These are phyloP conservation scores for Spermophilus dauricus DNA, from an alignment of 2,113 vertebrate species.

Conservation along the genomic window DNA sequence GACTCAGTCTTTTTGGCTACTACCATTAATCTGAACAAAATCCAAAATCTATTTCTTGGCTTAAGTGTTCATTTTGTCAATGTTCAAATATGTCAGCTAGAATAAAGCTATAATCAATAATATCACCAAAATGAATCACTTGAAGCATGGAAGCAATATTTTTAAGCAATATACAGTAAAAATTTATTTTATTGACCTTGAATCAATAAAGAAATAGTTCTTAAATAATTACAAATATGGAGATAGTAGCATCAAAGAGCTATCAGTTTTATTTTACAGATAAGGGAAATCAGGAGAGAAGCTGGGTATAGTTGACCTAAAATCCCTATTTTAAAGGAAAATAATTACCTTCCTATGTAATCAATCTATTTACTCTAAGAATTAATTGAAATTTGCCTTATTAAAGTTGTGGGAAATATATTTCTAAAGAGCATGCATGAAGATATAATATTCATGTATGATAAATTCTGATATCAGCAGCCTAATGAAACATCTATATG, in stretches of 20 bases:
- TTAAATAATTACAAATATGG: background rate
- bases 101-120: background rate
- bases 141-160: background rate
- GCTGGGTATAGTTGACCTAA: background rate
- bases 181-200: background rate
- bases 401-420: background rate
- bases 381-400: background rate
- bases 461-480: background rate
- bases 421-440: background rate
- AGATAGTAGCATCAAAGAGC: background rate
- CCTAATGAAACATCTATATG: background rate
- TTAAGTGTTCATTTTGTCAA: background rate
- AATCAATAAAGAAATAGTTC: background rate
- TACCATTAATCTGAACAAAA: background rate
- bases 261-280: background rate
- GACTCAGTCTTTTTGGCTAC: background rate
- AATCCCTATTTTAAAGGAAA: background rate
- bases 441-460: background rate
- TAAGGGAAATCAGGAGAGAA: background rate
- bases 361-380: background rate
- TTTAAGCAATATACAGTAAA: background rate
- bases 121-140: background rate
- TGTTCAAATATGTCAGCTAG: background rate
- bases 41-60: background rate
- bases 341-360: background rate